Conservation (phyloP, 2,113 vertebrate genomes). For the Coregonus clupeaformis region DNA sequence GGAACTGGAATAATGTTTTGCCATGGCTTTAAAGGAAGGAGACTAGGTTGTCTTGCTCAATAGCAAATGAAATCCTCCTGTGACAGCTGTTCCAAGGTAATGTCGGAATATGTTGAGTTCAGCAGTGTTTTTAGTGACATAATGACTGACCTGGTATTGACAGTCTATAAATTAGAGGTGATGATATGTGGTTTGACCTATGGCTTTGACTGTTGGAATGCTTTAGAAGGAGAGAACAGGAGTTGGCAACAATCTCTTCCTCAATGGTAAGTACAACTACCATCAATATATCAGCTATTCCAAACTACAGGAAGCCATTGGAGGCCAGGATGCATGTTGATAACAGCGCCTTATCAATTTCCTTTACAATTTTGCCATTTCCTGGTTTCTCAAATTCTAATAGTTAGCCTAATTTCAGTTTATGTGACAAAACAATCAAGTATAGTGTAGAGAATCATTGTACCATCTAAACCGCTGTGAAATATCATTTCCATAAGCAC, state of each 20-base stretch:
- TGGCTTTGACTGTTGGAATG: background rate
- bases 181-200: background rate
- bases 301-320: background rate
- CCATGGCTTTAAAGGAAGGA: slow-evolving; percentile 10
- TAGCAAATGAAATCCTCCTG: background rate
- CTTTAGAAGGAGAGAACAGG: background rate
- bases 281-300: background rate
- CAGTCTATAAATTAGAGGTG: background rate
- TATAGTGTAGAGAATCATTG: no score
- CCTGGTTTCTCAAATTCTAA: no score
- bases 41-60: background rate
- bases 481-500: no score
- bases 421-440: no score
- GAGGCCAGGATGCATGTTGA: background rate
- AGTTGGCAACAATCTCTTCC: background rate
- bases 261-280: background rate
- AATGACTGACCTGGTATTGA: background rate
- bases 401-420: no score
- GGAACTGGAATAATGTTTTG: background rate
- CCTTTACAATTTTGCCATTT: background rate
- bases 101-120: background rate
- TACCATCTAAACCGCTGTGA: no score
- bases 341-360: background rate
- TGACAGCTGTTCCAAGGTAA: background rate
- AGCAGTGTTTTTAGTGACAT: background rate